Evolutionary conservation across 2,797 vertebrate species (phyloP).

Genomic region (Scolopax rusticola): DNA sequence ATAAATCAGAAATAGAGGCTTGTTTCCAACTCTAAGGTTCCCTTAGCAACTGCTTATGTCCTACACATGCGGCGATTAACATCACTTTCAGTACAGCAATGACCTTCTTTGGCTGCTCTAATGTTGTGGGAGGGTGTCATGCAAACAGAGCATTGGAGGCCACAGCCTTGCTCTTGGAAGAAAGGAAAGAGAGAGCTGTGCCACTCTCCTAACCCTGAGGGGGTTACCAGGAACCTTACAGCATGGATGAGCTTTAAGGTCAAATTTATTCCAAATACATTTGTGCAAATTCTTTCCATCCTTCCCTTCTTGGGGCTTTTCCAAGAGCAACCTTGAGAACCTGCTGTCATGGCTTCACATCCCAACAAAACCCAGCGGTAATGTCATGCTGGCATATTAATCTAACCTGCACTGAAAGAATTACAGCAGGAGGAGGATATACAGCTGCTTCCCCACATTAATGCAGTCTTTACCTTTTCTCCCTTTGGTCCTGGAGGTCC

Average conservation of each 20-base stretch:
- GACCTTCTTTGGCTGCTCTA: background rate
- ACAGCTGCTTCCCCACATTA: background rate
- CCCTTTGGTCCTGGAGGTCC: conserved; percentile 90
- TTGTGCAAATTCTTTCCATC: background rate
- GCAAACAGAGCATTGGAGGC: background rate
- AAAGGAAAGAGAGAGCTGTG: background rate
- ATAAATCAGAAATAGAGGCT: conserved; percentile 32
- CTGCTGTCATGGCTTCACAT: rapidly evolving
- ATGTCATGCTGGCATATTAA: rapidly evolving
- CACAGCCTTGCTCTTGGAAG: background rate
- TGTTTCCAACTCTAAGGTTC: conserved; percentile 33
- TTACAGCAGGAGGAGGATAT: background rate
- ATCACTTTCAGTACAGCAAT: background rate
- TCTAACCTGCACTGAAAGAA: background rate
- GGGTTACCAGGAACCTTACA: background rate
- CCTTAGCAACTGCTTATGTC: conserved; percentile 39
- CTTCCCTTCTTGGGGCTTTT: background rate
- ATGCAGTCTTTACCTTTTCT: conserved; percentile 86
- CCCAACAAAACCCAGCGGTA: background rate
- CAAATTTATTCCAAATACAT: background rate
- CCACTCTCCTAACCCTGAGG: background rate
- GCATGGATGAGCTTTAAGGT: background rate
- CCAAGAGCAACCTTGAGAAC: background rate
- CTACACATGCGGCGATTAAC: conserved; percentile 12
- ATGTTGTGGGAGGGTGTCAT: background rate